These are phyloP conservation scores for Melinopterus prodromus DNA, from an alignment of 2,888 invertebrate genomes.

Conservation along the genomic window DNA sequence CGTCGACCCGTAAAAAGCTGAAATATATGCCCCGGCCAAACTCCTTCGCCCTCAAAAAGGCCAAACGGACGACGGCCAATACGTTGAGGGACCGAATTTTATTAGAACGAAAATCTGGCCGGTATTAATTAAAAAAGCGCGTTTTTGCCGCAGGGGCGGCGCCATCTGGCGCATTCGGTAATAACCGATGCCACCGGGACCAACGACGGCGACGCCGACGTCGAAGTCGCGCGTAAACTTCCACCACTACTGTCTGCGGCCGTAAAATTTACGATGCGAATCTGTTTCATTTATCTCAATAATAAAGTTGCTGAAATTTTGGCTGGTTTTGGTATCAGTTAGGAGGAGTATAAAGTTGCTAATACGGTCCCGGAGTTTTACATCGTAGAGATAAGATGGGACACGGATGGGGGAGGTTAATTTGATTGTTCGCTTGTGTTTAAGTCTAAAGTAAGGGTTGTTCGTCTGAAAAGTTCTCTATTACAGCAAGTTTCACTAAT, in stretches of 20 bases:
- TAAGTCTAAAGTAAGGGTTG: background rate
- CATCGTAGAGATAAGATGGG: background rate
- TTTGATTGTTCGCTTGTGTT: background rate
- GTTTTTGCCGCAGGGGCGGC: background rate
- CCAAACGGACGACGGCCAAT: background rate
- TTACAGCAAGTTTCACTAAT: too few relatives aligned
- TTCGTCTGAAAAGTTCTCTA: background rate
- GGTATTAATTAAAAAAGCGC: background rate
- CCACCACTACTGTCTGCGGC: background rate
- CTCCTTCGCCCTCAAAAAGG: background rate
- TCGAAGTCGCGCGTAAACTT: background rate
- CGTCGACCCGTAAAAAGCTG: conserved; percentile 4
- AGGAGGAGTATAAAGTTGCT: background rate
- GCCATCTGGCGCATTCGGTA: conserved; percentile 4
- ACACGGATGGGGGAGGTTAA: background rate
- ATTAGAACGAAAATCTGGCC: background rate
- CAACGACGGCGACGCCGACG: background rate
- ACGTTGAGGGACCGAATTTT: background rate
- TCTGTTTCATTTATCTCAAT: conserved; percentile 4
- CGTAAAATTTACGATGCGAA: background rate
- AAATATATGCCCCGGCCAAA: background rate
- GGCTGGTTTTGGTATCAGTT: background rate
- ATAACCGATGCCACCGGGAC: background rate
- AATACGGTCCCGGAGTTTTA: background rate
- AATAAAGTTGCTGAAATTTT: conserved; percentile 4